Conservation (phyloP, 1,140 invertebrate species). For the Heliconius hermathena region DNA sequence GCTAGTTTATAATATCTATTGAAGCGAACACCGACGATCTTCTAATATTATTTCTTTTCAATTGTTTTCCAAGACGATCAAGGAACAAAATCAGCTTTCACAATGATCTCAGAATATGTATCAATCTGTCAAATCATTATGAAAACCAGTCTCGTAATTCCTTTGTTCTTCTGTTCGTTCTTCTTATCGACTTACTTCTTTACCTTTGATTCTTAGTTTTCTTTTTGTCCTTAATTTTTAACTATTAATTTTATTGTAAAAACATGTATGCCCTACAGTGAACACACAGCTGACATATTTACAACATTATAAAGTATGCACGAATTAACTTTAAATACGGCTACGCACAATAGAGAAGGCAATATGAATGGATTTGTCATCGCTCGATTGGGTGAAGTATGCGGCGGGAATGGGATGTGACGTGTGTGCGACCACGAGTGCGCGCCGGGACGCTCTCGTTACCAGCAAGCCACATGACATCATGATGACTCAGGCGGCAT, state of each 20-base stretch:
- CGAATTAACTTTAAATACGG: slow-evolving; percentile 49
- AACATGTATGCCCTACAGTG: too few species aligned
- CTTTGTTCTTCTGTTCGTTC: slow-evolving; percentile 49
- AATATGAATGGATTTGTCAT: slow-evolving; percentile 77
- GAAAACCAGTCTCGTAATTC: slow-evolving; percentile 93
- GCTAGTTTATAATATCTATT: too few species aligned
- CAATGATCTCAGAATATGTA: slow-evolving; percentile 94
- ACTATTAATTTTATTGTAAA: too few species aligned
- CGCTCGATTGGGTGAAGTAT: slow-evolving; percentile 76
- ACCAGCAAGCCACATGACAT: slow-evolving; percentile 67
- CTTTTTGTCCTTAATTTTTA: background rate
- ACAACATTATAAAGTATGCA: background rate
- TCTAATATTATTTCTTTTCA: background rate
- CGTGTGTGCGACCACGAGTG: slow-evolving; percentile 33
- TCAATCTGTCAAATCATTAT: slow-evolving; percentile 94
- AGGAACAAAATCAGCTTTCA: slow-evolving; percentile 95
- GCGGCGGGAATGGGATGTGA: slow-evolving; percentile 70
- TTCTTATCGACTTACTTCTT: slow-evolving; percentile 29
- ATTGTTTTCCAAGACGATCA: slow-evolving; percentile 43
- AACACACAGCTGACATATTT: background rate
- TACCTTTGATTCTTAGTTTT: background rate
- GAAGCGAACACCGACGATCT: too few species aligned
- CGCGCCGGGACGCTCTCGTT: slow-evolving; percentile 70
- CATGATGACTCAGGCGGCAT: slow-evolving; percentile 66
- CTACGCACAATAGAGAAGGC: slow-evolving; percentile 53